Percentiles rank a stretch among this genome's conserved stretches.
Conservation (phyloP, 1,140 invertebrate genomes). For the Pentalonia nigronervosa region DNA sequence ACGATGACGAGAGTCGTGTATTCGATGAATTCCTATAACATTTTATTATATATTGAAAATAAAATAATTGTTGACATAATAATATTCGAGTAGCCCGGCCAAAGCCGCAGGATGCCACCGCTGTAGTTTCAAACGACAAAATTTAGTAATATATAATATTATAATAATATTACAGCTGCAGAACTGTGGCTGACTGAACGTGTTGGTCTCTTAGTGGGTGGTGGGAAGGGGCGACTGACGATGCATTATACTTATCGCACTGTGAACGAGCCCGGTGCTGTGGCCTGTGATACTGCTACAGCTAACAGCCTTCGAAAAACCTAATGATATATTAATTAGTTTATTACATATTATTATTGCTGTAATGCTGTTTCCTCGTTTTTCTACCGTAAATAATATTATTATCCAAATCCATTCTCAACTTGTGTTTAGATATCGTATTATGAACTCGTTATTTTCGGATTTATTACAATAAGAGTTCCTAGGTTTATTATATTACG, state of each 20-base stretch:
- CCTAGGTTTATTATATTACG: background rate
- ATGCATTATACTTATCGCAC: background rate
- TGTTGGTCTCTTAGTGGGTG: background rate
- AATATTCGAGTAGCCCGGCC: background rate
- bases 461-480: background rate
- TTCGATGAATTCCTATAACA: background rate
- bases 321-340: background rate
- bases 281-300: too few relatives aligned
- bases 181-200: background rate
- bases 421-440: background rate
- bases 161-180: background rate
- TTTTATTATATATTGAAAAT: background rate
- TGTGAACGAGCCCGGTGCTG: background rate
- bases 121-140: background rate
- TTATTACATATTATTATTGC: too few relatives aligned
- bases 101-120: background rate
- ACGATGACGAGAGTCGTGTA: background rate
- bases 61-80: background rate
- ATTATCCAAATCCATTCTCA: background rate
- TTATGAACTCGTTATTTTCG: background rate
- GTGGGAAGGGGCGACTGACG: background rate
- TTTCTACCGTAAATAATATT: background rate
- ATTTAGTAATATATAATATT: background rate
- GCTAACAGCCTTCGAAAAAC: too few relatives aligned
- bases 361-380: background rate